Conservation (phyloP, 2,113 vertebrate species). For the Chaenocephalus aceratus region DNA sequence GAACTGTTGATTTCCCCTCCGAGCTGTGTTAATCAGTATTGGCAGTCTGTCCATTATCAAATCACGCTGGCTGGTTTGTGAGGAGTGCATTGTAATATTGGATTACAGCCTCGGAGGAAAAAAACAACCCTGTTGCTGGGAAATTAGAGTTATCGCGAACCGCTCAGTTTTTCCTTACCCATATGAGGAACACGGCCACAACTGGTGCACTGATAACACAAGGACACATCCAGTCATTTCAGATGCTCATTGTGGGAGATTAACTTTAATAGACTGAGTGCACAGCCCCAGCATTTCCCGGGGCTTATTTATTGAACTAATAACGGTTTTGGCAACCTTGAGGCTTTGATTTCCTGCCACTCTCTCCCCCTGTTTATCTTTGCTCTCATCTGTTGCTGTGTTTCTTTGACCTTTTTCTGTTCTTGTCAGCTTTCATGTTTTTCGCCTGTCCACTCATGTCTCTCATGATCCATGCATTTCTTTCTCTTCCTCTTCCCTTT, state of each 20-base stretch:
- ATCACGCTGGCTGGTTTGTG: conserved; percentile 51
- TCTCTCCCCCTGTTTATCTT: conserved; percentile 39
- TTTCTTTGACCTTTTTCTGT: conserved; percentile 38
- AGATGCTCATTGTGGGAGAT: conserved; percentile 35
- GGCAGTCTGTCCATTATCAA: conserved; percentile 63
- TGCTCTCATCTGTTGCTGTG: conserved; percentile 41
- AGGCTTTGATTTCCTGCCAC: conserved; percentile 49
- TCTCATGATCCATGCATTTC: conserved; percentile 56
- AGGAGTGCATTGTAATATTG: conserved; percentile 58
- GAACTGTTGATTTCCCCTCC: conserved; percentile 50
- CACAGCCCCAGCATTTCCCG: background rate
- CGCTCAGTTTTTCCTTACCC: conserved; percentile 21
- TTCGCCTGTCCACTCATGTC: conserved; percentile 45
- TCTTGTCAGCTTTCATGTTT: conserved; percentile 47
- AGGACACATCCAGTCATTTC: conserved; percentile 37
- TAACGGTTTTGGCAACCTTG: conserved; percentile 27
- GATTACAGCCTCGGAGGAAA: conserved; percentile 60
- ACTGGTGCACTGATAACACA: conserved; percentile 41
- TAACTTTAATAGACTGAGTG: conserved; percentile 34
- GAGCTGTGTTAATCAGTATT: conserved; percentile 56
- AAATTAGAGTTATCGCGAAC: conserved; percentile 50
- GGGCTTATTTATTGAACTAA: conserved; percentile 31
- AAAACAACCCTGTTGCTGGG: conserved; percentile 44
- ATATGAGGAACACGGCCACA: conserved; percentile 25
- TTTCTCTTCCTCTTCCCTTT: conserved; percentile 41